These are phyloP conservation scores for Gracilinanus agilis DNA, from an alignment of 2,113 vertebrate genomes.

Conservation along the genomic window DNA sequence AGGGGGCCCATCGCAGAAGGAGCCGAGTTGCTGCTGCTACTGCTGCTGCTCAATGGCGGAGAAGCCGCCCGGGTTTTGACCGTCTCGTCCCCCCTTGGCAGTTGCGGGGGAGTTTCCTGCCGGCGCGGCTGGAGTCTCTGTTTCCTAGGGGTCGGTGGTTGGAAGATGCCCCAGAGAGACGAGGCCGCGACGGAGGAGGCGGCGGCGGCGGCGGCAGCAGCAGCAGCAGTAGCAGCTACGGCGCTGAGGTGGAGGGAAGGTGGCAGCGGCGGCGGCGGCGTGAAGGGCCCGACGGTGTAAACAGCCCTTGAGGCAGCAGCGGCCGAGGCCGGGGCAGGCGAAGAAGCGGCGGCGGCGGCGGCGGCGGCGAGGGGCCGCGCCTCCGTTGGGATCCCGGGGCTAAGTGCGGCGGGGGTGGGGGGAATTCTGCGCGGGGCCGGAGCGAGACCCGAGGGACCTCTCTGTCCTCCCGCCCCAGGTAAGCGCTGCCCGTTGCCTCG, in stretches of 20 bases:
- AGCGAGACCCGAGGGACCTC: constrained; percentile 62
- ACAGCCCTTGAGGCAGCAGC: constrained; percentile 65
- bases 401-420: constrained; percentile 42
- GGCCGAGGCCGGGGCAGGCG: constrained; percentile 53
- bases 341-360: background rate
- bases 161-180: constrained; percentile 81
- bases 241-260: constrained; percentile 77
- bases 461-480: constrained; percentile 61
- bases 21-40: constrained; percentile 38
- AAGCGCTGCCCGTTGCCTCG: constrained; percentile 63
- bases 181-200: constrained; percentile 78
- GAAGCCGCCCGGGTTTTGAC: constrained; percentile 71
- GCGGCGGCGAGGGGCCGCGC: constrained; percentile 26
- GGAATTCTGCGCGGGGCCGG: constrained; percentile 47
- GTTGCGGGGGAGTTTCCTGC: constrained; percentile 79
- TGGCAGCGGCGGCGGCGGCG: constrained; percentile 73
- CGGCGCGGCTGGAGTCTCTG: constrained; percentile 72
- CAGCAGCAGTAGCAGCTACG: constrained; percentile 22
- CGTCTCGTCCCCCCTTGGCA: constrained; percentile 62
- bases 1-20: constrained; percentile 54
- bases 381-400: constrained; percentile 55
- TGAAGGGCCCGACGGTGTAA: constrained; percentile 75
- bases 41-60: constrained; percentile 79
- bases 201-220: constrained; percentile 73
- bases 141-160: constrained; percentile 73